Percentiles rank a stretch among this genome's conserved stretches.
These are phyloP conservation scores for Oreocharis arfaki DNA, from an alignment of 2,113 vertebrate species.

Conservation along the genomic window DNA sequence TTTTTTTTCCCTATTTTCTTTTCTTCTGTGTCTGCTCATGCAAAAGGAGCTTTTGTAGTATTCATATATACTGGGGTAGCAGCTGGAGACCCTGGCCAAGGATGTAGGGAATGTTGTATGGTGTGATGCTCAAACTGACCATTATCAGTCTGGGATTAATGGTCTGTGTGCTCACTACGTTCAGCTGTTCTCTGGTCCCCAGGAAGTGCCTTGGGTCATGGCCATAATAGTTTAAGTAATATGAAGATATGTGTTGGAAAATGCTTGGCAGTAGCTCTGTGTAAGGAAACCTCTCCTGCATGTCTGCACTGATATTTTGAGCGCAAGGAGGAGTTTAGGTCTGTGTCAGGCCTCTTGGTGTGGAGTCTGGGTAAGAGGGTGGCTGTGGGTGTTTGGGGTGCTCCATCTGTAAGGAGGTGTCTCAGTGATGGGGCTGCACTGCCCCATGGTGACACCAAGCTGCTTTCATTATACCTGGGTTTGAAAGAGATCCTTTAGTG, in stretches of 20 bases:
- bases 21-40: background rate
- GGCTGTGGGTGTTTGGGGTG: background rate
- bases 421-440: rapidly evolving
- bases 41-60: background rate
- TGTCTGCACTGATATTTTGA: background rate
- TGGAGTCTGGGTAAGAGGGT: background rate
- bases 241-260: background rate
- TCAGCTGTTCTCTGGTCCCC: background rate
- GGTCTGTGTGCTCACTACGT: background rate
- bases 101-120: background rate
- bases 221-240: slow-evolving; percentile 21
- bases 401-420: background rate
- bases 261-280: background rate
- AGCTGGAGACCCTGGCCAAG: background rate
- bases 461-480: background rate
- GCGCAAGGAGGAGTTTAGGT: background rate
- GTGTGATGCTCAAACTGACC: background rate
- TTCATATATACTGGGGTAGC: background rate
- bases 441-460: background rate
- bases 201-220: background rate
- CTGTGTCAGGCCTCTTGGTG: background rate
- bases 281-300: background rate
- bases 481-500: background rate
- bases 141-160: background rate
- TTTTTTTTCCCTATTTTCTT: rapidly evolving